Base-by-base conservation (phyloP, 2,888 invertebrate species). In the Willowsia nigromaculata region DNA sequence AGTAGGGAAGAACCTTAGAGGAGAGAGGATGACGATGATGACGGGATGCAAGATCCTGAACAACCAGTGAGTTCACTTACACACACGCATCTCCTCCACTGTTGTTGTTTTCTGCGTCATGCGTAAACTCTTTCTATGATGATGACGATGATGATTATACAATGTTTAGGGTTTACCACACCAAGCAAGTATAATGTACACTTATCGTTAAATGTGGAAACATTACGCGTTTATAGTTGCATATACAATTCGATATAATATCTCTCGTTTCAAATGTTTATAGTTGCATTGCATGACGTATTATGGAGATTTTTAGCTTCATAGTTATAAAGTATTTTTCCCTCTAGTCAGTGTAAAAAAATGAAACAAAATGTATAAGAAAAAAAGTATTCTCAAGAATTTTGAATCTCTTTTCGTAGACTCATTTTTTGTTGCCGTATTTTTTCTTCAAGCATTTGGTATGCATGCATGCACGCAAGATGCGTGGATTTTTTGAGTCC, bases 71-170 rank as follows among this genome's bases (percentile, higher is more conserved):
- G 65, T 65, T 30, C 33, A 9, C 33, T 5, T 18, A 68, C 68
- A 18, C n/a, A 25, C 33, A 65, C 33, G 65, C 65, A 47, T 50
- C 76, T 53, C 33, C 40, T 74, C 43, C 74, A 25, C 43, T 30
- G 30, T 22, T 43, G 11, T 80, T 80, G 53, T 80, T 56, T 80
- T 25, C 65, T 18, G 80, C 56, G 43, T 65, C 56, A 56, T 80
- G 80, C 80, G 30, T 40, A 56, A 53, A 59, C 40, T 59, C 59
- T 56, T 47, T 47, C 15, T 56, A 43, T 50, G 4, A 47, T 47
- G 47, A 71, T 43, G 15, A 71, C 27, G 47, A 43, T 71, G 27
- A 37, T 18, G 18, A 22, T 59, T 15, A 59, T n/a, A 59, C 33
- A 5, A 4, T 65, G 30, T 33, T 65, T 27, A 27, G 25, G 13